phyloP scores from a whole-genome alignment of 2,113 vertebrate species.

The Turdus rufiventris region DNA sequence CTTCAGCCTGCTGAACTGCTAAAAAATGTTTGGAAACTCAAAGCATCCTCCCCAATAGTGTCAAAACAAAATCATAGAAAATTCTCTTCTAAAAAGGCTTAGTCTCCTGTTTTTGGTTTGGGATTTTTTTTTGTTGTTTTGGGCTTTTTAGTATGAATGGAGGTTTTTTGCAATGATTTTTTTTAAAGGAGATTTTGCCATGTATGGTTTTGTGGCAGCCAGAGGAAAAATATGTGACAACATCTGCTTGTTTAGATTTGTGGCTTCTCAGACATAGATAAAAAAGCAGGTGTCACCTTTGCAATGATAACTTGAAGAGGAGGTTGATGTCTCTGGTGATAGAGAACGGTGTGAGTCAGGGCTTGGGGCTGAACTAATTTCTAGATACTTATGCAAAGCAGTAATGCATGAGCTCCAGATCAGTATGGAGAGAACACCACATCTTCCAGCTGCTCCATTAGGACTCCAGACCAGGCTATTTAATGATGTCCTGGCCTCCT shows the following conservation, averaged over 20 bases:
- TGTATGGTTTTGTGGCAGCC: not conserved
- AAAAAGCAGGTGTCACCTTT: not conserved
- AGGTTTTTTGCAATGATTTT: not conserved
- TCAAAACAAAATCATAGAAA: not conserved
- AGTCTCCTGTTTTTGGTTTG: not conserved
- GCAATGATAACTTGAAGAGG: not conserved
- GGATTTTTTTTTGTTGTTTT: not conserved
- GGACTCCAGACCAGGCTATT: conserved; percentile 28
- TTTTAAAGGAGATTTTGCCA: not conserved
- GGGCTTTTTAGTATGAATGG: too few relatives aligned
- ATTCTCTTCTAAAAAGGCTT: not conserved
- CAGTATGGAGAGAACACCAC: not conserved
- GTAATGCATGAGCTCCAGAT: not conserved
- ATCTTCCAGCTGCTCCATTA: conserved; percentile 23
- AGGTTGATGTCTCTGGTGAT: not conserved
- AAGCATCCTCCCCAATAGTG: not conserved
- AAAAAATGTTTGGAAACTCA: not conserved
- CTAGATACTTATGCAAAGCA: not conserved
- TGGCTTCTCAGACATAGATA: not conserved
- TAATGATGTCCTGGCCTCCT: conserved; percentile 14
- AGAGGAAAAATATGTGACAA: not conserved
- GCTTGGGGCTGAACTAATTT: not conserved
- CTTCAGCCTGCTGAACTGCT: not conserved
- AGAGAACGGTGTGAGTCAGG: not conserved
- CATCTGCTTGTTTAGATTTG: not conserved